Percentiles rank a stretch among this genome's conserved stretches.
Conservation (phyloP, 2,113 vertebrate genomes). For the Anas platyrhynchos region DNA sequence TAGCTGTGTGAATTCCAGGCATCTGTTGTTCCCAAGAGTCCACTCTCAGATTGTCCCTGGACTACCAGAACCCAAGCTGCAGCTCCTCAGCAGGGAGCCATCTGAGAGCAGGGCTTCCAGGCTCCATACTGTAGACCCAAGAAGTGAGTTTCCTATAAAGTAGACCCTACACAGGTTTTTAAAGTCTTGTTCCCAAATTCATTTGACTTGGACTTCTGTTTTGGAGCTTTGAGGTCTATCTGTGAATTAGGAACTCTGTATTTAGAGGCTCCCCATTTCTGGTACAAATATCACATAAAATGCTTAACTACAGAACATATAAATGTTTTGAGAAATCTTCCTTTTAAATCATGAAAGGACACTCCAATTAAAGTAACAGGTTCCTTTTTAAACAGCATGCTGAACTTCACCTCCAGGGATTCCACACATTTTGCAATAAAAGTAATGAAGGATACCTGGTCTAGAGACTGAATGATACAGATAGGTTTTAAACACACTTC, state of each 20-base stretch:
- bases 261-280: background rate
- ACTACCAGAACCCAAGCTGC: fast-evolving
- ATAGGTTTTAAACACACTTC: background rate
- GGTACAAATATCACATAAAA: background rate
- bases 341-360: background rate
- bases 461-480: background rate
- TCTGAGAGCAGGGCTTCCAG: background rate
- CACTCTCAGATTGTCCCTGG: background rate
- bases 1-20: constrained; percentile 55
- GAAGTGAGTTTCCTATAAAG: background rate
- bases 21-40: constrained; percentile 24
- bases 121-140: background rate
- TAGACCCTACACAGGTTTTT: background rate
- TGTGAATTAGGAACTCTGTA: background rate
- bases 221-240: background rate
- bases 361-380: background rate
- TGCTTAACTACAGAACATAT: background rate
- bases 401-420: background rate
- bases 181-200: background rate
- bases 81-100: background rate
- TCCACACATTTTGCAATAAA: background rate
- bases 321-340: background rate
- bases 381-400: background rate
- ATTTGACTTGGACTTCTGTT: background rate
- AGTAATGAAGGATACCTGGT: background rate